Percentiles rank a stretch among this genome's conserved stretches.
Evolutionary conservation across 2,888 invertebrate genomes (phyloP).

Genomic region (Drosophila yooni): DNA sequence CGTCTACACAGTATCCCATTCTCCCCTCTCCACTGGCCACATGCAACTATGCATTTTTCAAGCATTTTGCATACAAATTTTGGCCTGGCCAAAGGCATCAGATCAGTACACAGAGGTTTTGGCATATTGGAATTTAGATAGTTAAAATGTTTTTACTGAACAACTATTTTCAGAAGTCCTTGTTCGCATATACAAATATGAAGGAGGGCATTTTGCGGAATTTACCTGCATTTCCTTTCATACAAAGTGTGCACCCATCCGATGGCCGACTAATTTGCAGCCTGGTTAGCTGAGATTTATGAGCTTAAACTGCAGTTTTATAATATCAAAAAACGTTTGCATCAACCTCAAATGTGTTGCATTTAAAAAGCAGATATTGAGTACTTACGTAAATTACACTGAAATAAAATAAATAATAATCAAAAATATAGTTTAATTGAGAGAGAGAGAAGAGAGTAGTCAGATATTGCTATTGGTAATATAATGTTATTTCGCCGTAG

Average conservation of each 20-base stretch:
- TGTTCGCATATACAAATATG: neutral
- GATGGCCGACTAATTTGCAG: neutral
- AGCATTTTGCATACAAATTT: conserved; percentile 68
- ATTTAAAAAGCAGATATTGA: neutral
- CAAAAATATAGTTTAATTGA: neutral
- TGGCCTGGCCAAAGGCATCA: conserved; percentile 33
- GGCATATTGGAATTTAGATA: conserved; percentile 47
- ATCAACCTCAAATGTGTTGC: neutral
- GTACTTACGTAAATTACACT: neutral
- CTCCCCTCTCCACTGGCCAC: conserved; percentile 19
- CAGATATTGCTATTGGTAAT: neutral
- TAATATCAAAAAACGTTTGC: neutral
- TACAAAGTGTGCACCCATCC: conserved; percentile 11
- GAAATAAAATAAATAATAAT: neutral
- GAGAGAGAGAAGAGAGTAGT: neutral
- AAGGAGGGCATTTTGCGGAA: neutral
- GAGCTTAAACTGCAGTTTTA: neutral
- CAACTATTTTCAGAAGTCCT: conserved; percentile 31
- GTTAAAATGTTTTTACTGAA: conserved; percentile 41
- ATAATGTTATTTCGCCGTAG: neutral
- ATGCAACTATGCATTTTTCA: conserved; percentile 67
- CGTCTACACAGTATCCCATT: conserved; percentile 20
- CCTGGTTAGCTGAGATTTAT: conserved; percentile 1
- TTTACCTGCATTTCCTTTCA: conserved; percentile 2
- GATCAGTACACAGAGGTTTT: conserved; percentile 9